These are phyloP conservation scores for Ooceraea biroi DNA, from an alignment of 1,140 invertebrate species.

Conservation along the genomic window DNA sequence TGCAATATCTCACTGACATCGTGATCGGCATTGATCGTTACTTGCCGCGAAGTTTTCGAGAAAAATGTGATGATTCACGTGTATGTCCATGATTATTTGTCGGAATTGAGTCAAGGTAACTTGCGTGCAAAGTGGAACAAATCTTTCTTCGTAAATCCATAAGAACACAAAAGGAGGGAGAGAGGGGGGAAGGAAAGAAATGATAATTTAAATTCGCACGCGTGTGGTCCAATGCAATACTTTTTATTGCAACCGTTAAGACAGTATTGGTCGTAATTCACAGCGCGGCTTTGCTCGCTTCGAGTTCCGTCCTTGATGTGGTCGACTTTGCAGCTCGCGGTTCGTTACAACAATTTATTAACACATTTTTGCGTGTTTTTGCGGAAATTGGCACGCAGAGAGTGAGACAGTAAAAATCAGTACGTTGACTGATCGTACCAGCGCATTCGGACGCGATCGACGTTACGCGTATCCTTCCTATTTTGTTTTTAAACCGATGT, in stretches of 20 bases:
- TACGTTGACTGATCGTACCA: conserved; percentile 1
- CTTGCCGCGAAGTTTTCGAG: neutral
- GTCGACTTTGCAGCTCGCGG: neutral
- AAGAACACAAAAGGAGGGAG: neutral
- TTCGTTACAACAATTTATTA: neutral
- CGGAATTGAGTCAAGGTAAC: conserved; percentile 41
- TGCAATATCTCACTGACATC: neutral
- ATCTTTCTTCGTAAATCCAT: conserved; percentile 26
- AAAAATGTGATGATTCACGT: conserved; percentile 25
- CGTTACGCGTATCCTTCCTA: neutral
- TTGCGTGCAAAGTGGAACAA: conserved; percentile 26
- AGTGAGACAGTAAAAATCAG: neutral
- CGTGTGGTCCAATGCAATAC: conserved; percentile 24
- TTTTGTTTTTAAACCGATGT: neutral
- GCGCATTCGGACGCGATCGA: neutral
- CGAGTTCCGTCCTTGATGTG: neutral
- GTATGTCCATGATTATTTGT: conserved; percentile 11
- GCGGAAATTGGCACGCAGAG: neutral
- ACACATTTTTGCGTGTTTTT: neutral
- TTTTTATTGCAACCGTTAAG: conserved; percentile 51
- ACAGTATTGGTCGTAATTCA: conserved; percentile 29
- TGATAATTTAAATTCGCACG: conserved; percentile 32
- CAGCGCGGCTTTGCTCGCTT: conserved; percentile 15
- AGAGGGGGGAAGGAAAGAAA: neutral
- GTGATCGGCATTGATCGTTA: neutral